Evolutionary conservation across 2,797 vertebrate genomes (phyloP).

Genomic region (Saguinus oedipus): DNA sequence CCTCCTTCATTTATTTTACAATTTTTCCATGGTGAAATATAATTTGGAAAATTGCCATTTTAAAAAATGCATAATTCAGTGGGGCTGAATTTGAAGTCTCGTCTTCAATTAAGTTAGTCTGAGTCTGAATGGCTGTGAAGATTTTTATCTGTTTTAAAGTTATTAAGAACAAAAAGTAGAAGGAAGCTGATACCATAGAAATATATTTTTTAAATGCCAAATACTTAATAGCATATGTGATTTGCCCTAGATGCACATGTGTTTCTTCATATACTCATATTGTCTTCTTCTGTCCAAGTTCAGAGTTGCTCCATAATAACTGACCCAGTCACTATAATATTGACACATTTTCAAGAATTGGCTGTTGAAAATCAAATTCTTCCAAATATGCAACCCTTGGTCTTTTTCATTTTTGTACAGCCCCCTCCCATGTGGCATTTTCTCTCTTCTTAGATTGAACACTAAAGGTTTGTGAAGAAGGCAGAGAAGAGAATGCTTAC

Average conservation of each 20-base stretch:
- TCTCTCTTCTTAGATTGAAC: not conserved
- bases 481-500: not conserved
- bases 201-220: not conserved
- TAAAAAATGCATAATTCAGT: not conserved
- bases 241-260: not conserved
- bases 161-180: not conserved
- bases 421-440: not conserved
- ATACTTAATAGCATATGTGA: not conserved
- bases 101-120: conserved; percentile 33
- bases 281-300: conserved; percentile 32
- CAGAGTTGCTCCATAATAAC: conserved; percentile 48
- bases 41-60: conserved; percentile 25
- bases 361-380: not conserved
- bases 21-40: not conserved
- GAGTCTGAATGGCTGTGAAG: not conserved
- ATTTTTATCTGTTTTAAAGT: not conserved
- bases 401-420: not conserved
- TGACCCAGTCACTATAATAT: conserved; percentile 34
- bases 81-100: not conserved
- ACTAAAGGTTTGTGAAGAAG: not conserved
- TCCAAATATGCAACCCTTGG: not conserved
- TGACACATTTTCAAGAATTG: not conserved
- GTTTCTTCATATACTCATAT: not conserved
- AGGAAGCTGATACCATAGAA: not conserved
- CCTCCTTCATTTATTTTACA: conserved; percentile 3